phyloP scores from a whole-genome alignment of 2,888 invertebrate species.

The Ichneumoninae sp. region DNA sequence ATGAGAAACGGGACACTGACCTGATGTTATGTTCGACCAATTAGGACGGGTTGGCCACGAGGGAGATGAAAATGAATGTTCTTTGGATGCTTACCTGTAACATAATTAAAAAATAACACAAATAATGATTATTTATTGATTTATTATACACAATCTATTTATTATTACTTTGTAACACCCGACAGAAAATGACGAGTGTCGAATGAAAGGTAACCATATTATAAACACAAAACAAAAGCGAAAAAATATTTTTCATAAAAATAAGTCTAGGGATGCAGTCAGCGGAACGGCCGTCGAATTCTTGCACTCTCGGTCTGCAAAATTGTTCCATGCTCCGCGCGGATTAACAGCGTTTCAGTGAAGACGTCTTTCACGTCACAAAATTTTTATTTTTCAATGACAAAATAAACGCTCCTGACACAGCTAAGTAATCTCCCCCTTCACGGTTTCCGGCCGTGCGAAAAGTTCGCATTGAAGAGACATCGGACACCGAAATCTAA shows the following conservation, averaged over 20 bases:
- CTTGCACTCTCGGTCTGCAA: background rate
- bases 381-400: background rate
- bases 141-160: background rate
- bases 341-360: background rate
- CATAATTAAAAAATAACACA: slow-evolving; percentile 17
- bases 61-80: background rate
- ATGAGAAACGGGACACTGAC: slow-evolving; percentile 26
- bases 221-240: background rate
- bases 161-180: background rate
- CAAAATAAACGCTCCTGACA: background rate
- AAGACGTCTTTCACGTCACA: background rate
- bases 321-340: background rate
- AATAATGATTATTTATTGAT: background rate
- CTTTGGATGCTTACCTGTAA: slow-evolving; percentile 48
- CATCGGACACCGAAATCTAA: slow-evolving; percentile 29
- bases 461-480: slow-evolving; percentile 36
- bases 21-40: slow-evolving; percentile 11
- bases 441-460: slow-evolving; percentile 7
- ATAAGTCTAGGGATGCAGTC: background rate
- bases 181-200: too few relatives aligned
- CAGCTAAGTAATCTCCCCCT: background rate
- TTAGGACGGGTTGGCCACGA: background rate
- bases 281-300: background rate
- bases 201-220: too few relatives aligned
- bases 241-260: background rate